phyloP scores from a whole-genome alignment of 2,113 vertebrate species.

The Phaetusa simplex region DNA sequence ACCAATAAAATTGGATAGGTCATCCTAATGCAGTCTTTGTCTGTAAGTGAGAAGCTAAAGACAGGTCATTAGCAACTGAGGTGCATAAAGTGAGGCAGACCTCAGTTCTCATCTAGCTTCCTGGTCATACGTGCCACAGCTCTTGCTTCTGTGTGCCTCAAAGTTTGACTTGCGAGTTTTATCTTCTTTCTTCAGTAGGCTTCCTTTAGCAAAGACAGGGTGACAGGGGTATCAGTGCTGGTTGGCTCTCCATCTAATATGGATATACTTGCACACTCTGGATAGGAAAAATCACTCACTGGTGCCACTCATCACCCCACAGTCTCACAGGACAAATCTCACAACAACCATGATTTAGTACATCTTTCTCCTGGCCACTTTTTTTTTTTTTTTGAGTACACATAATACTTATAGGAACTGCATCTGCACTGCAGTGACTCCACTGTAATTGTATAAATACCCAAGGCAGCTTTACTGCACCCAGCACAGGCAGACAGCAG shows the following conservation, averaged over 20 bases:
- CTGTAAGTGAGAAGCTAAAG: accelerated
- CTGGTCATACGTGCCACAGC: background rate
- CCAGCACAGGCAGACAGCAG: background rate
- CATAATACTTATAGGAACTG: accelerated
- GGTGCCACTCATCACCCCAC: background rate
- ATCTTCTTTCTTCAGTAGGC: background rate
- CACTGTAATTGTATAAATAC: background rate
- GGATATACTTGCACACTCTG: background rate
- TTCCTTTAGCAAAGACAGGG: background rate
- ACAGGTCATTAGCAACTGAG: background rate
- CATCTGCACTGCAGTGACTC: background rate
- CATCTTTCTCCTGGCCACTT: no score
- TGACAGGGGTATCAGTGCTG: accelerated
- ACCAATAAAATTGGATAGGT: accelerated
- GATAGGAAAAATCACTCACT: background rate
- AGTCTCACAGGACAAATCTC: background rate
- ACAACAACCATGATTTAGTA: background rate
- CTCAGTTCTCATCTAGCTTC: background rate
- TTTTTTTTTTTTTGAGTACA: background rate
- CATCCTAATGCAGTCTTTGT: accelerated
- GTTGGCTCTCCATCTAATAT: background rate
- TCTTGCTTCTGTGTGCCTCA: no score
- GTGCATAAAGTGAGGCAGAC: accelerated
- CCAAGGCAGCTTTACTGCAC: background rate
- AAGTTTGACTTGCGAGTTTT: no score